Percentiles rank a stretch among this genome's conserved stretches.
Conservation (phyloP, 2,797 vertebrate genomes). For the Sebastolobus alascanus region DNA sequence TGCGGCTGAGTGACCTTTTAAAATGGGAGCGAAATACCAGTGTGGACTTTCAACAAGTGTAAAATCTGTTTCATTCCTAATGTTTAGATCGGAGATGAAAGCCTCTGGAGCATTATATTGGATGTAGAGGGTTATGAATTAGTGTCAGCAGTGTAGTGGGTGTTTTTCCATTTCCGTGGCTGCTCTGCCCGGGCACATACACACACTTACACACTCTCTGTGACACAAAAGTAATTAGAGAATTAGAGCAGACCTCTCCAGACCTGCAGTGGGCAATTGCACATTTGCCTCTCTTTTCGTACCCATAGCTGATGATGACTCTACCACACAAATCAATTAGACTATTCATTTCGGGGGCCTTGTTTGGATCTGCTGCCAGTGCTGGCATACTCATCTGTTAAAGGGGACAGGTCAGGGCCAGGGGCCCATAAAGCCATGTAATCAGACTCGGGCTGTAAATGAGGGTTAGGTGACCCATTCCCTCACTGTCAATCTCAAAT, state of each 20-base stretch:
- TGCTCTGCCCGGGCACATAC: background rate
- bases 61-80: slow-evolving; percentile 8
- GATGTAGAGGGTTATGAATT: slow-evolving; percentile 8
- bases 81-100: slow-evolving; percentile 24
- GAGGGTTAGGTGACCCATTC: slow-evolving; percentile 6
- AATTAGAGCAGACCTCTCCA: slow-evolving; percentile 26
- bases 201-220: slow-evolving; percentile 7
- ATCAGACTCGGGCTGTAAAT: slow-evolving; percentile 35
- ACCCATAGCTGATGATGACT: slow-evolving; percentile 21
- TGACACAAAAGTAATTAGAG: slow-evolving; percentile 24
- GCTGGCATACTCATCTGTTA: slow-evolving; percentile 20
- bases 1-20: slow-evolving; percentile 45
- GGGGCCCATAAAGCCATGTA: slow-evolving; percentile 20
- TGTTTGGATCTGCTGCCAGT: slow-evolving; percentile 26
- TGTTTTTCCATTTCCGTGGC: slow-evolving; percentile 38
- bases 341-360: slow-evolving; percentile 22
- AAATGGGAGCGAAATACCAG: slow-evolving; percentile 43
- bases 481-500: slow-evolving; percentile 20
- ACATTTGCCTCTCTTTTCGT: slow-evolving; percentile 32
- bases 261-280: slow-evolving; percentile 23
- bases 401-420: slow-evolving; percentile 32
- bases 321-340: slow-evolving; percentile 50
- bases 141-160: background rate
- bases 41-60: slow-evolving; percentile 12
- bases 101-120: background rate